A percentile compares a stretch with the other conserved stretches of the same genome.
Conservation (phyloP, 2,113 vertebrate species). For the Garra rufa region DNA sequence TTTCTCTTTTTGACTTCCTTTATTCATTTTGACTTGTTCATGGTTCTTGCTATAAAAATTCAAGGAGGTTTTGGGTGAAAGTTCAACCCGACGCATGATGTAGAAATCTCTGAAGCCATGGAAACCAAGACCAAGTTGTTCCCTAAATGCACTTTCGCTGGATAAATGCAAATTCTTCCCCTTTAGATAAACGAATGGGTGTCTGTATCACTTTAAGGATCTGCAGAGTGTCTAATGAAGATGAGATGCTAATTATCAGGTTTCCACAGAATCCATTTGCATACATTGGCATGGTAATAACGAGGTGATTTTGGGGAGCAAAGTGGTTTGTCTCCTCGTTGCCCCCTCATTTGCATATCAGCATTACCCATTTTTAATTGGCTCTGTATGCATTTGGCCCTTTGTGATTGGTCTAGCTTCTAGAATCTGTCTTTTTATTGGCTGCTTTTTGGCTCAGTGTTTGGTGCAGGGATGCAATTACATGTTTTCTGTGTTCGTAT, state of each 20-base stretch:
- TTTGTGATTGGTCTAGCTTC: background rate
- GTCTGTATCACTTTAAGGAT: conserved; percentile 28
- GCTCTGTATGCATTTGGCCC: background rate
- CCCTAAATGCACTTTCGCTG: background rate
- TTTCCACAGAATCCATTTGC: conserved; percentile 50
- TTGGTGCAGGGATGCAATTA: background rate
- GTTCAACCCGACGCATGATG: background rate
- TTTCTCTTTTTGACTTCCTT: background rate
- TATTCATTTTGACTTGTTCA: background rate
- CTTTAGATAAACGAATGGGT: conserved; percentile 31
- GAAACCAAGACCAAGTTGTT: background rate
- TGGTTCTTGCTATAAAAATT: background rate
- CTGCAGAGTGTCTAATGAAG: conserved; percentile 42
- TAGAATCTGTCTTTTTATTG: background rate
- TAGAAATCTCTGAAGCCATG: background rate
- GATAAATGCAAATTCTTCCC: background rate
- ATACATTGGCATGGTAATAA: conserved; percentile 53
- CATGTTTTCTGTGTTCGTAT: background rate
- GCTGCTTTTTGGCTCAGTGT: background rate
- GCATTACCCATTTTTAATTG: background rate
- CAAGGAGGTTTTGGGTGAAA: background rate
- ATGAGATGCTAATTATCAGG: conserved; percentile 54
- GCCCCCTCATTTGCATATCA: conserved; percentile 33
- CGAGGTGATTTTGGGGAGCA: conserved; percentile 45
- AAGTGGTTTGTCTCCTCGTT: conserved; percentile 30